A percentile compares a stretch with the other conserved stretches of the same genome.
Evolutionary conservation across 2,113 vertebrate species (phyloP).

Genomic region (Campylorhamphus procurvoides): DNA sequence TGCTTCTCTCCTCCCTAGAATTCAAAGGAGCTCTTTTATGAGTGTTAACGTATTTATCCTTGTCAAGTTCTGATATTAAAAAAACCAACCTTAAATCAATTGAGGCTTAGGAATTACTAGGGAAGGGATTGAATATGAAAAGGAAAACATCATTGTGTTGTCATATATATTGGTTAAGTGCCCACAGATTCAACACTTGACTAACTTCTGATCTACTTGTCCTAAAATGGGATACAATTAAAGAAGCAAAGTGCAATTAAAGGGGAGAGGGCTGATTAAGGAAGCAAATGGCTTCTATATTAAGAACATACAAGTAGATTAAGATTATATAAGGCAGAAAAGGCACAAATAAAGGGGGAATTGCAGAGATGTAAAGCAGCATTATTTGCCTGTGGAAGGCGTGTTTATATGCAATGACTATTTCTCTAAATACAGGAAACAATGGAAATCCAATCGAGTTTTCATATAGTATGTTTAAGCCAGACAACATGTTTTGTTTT

Average conservation of each 20-base stretch:
- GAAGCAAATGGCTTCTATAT: not conserved
- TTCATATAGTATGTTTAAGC: not conserved
- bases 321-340: not conserved
- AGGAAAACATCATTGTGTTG: not conserved
- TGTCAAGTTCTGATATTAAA: not conserved
- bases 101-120: not conserved
- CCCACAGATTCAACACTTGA: not conserved
- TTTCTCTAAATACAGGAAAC: not conserved
- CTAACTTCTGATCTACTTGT: not conserved
- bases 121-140: not conserved
- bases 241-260: not conserved
- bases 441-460: conserved; percentile 7
- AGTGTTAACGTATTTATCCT: not conserved
- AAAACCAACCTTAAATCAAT: not conserved
- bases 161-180: not conserved
- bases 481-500: not conserved
- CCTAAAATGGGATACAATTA: not conserved
- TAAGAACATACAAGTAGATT: not conserved
- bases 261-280: not conserved
- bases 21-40: not conserved
- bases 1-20: not conserved
- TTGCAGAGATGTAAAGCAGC: not conserved
- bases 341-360: not conserved
- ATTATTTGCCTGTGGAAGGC: not conserved
- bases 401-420: not conserved